A percentile compares a stretch with the other conserved stretches of the same genome.
phyloP scores from a whole-genome alignment of 2,113 vertebrate genomes.

The Martes martes region DNA sequence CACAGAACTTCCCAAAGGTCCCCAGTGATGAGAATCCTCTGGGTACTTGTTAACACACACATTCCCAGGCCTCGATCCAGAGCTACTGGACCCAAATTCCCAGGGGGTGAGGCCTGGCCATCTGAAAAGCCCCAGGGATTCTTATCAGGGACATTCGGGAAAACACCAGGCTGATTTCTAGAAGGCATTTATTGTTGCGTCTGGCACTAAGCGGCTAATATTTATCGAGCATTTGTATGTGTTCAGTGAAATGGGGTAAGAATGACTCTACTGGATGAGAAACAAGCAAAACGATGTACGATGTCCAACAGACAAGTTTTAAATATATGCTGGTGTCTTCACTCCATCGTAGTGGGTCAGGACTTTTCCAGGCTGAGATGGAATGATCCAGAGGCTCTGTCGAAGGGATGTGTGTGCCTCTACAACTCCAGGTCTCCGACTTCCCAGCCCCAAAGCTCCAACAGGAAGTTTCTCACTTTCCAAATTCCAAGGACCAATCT shows the following conservation, averaged over 20 bases:
- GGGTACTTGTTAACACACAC: not conserved
- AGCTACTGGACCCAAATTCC: not conserved
- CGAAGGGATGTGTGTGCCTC: not conserved
- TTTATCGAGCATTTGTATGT: not conserved
- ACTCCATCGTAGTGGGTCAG: accelerated
- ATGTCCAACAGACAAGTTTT: not conserved
- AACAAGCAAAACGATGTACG: not conserved
- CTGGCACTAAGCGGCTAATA: not conserved
- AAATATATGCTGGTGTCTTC: no score
- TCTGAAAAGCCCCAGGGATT: not conserved
- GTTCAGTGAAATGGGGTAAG: not conserved
- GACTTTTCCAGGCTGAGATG: not conserved
- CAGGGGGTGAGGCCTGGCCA: not conserved
- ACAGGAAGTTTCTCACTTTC: not conserved
- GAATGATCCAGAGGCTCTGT: not conserved
- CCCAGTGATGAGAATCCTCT: not conserved
- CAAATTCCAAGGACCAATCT: not conserved
- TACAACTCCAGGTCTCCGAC: not conserved
- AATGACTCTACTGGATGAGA: not conserved
- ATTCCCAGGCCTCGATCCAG: not conserved
- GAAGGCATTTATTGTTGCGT: not conserved
- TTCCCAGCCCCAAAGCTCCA: not conserved
- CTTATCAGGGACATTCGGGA: not conserved
- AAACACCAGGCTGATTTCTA: not conserved
- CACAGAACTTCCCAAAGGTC: not conserved